Percentiles rank a stretch among this genome's conserved stretches.
phyloP scores from a whole-genome alignment of 2,113 vertebrate genomes.

The Kryptolebias marmoratus region DNA sequence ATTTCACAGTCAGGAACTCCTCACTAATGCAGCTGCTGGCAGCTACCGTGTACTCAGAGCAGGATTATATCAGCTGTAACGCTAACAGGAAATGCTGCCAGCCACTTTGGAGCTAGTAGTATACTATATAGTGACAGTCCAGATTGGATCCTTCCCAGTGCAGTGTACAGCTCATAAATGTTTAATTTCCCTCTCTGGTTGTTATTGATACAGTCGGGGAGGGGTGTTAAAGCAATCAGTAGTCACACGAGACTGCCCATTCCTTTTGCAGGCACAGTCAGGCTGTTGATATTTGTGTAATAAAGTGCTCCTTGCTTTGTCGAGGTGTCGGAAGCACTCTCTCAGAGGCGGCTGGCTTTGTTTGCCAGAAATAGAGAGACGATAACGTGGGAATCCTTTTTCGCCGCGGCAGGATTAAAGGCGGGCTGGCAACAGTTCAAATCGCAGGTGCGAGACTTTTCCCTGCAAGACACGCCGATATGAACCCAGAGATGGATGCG shows the following conservation, averaged over 20 bases:
- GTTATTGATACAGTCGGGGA: conserved; percentile 71
- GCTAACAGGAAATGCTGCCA: conserved; percentile 68
- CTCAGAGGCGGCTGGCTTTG: conserved; percentile 9
- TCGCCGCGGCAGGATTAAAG: conserved; percentile 12
- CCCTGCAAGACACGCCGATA: conserved; percentile 17
- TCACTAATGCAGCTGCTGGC: conserved; percentile 66
- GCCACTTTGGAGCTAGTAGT: conserved; percentile 55
- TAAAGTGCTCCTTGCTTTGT: conserved; percentile 24
- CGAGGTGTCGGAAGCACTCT: conserved; percentile 6
- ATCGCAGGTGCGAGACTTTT: conserved; percentile 32
- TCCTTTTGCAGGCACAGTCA: conserved; percentile 28
- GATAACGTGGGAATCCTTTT: conserved; percentile 15
- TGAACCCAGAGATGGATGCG: conserved; percentile 34
- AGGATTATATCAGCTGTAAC: conserved; percentile 70
- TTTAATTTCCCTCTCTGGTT: conserved; percentile 73
- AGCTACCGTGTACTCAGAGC: conserved; percentile 43
- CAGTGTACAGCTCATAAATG: conserved; percentile 76
- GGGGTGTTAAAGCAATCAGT: conserved; percentile 69
- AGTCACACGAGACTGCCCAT: conserved; percentile 30
- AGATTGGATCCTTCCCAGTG: conserved; percentile 72
- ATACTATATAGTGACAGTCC: conserved; percentile 73
- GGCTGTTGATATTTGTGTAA: conserved; percentile 40
- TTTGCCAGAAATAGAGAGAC: conserved; percentile 39
- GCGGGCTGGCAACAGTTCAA: conserved; percentile 42
- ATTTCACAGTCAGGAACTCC: conserved; percentile 56